Base-by-base conservation (phyloP, 2,888 invertebrate genomes). In the Copidosoma aretas region DNA sequence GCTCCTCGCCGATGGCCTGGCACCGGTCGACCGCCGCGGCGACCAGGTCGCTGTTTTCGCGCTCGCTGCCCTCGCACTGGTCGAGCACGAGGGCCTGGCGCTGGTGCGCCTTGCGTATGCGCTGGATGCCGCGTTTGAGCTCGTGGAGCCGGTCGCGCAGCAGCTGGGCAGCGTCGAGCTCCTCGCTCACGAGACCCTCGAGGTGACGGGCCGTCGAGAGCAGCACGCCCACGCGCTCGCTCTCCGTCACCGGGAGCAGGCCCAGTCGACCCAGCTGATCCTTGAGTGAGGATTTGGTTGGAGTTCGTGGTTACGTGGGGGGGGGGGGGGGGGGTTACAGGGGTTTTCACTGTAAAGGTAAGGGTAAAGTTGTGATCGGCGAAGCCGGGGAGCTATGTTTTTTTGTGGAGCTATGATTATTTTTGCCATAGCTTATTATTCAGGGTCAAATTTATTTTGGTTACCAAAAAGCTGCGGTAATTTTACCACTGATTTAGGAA, bases 261-360 rank as follows among this genome's bases (percentile, higher is more conserved):
- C 93, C 93, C 56, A 93, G 84, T 68, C 91, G 87, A 0, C 93
- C 91, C 24, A 94, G 85, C 80, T 94, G 93, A 77, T 93, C 92
- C 78, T 93, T 90, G 71, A 93, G 92, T 62, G 90, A 12, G 19
- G 19, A 52, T 52, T 3, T 19, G 3, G 12, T 52, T n/a, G n/a
- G 14, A 10, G 14, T 52, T 52, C 4, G 43, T 46, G 61, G n/a
- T n/a, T n/a, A n/a, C n/a, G n/a, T n/a, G n/a, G n/a, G n/a, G n/a
- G n/a, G n/a, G n/a, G n/a, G n/a, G n/a, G n/a, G n/a, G n/a, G n/a
- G n/a, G n/a, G n/a, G n/a, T n/a, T n/a, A n/a, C n/a, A n/a, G n/a
- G n/a, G n/a, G n/a, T n/a, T n/a, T n/a, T n/a, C n/a, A n/a, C n/a
- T n/a, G n/a, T n/a, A n/a, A n/a, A n/a, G n/a, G n/a, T n/a, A n/a